phyloP scores from a whole-genome alignment of 2,113 vertebrate species.

The Chascanopsetta lugubris region DNA sequence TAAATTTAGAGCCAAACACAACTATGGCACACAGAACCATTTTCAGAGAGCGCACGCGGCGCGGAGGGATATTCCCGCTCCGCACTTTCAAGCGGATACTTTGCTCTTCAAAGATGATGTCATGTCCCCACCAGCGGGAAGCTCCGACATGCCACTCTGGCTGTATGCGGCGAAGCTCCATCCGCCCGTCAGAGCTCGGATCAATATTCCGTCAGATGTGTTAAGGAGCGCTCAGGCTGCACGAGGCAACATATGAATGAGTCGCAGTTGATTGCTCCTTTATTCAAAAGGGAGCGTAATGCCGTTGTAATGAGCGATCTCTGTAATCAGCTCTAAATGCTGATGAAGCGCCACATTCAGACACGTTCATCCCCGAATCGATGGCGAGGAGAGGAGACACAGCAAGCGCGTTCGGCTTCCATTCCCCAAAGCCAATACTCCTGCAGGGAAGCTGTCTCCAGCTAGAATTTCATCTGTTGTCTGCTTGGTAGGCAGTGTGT shows the following conservation, averaged over 20 bases:
- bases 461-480: constrained; percentile 72
- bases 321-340: constrained; percentile 61
- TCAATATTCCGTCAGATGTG: constrained; percentile 72
- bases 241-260: constrained; percentile 58
- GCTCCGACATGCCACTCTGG: constrained; percentile 45
- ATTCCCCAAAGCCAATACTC: constrained; percentile 73
- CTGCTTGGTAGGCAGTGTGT: constrained; percentile 47
- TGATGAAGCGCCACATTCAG: constrained; percentile 58
- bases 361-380: constrained; percentile 69
- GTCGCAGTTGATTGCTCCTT: constrained; percentile 59
- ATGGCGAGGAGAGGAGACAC: constrained; percentile 64
- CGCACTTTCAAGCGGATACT: constrained; percentile 35
- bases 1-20: constrained; percentile 63
- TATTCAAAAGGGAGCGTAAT: constrained; percentile 47
- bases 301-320: constrained; percentile 57
- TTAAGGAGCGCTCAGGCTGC: constrained; percentile 52
- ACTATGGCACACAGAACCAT: constrained; percentile 31
- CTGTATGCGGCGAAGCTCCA: constrained; percentile 51
- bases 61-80: constrained; percentile 34
- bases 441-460: constrained; percentile 68
- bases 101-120: constrained; percentile 56
- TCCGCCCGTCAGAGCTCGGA: constrained; percentile 57
- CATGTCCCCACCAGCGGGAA: constrained; percentile 51
- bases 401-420: constrained; percentile 69
- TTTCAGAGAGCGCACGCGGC: constrained; percentile 29